A percentile compares a stretch with the other conserved stretches of the same genome.
Conservation (phyloP, 2,113 vertebrate genomes). For the Myotis yumanensis region DNA sequence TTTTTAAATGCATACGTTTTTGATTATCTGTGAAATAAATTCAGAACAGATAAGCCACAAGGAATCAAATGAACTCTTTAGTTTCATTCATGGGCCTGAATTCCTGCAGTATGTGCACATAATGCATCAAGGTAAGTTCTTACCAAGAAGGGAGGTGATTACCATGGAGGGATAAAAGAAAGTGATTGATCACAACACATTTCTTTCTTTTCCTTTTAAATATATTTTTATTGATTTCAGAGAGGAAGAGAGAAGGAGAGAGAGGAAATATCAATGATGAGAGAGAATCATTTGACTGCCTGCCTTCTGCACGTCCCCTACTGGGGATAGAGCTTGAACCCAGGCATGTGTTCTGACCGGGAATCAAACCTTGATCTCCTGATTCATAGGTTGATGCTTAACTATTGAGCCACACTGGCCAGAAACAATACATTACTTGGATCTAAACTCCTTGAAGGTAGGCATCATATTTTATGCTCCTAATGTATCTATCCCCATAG, state of each 20-base stretch:
- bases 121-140: neutral
- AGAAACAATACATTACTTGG: neutral
- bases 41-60: neutral
- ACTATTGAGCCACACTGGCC: too few relatives aligned
- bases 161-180: neutral
- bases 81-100: neutral
- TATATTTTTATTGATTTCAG: too few relatives aligned
- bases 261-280: too few relatives aligned
- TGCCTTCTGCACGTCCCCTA: too few relatives aligned
- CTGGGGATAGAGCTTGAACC: too few relatives aligned
- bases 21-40: conserved; percentile 35
- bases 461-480: neutral
- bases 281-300: too few relatives aligned
- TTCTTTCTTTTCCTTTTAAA: neutral
- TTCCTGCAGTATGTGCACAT: neutral
- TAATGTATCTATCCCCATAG: neutral
- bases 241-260: too few relatives aligned
- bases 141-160: neutral
- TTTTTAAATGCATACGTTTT: neutral
- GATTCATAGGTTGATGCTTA: too few relatives aligned
- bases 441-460: neutral
- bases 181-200: neutral
- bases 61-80: neutral
- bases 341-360: too few relatives aligned
- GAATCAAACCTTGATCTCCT: too few relatives aligned